These are phyloP conservation scores for Leuciscus waleckii DNA, from an alignment of 2,797 vertebrate genomes.

Conservation along the genomic window DNA sequence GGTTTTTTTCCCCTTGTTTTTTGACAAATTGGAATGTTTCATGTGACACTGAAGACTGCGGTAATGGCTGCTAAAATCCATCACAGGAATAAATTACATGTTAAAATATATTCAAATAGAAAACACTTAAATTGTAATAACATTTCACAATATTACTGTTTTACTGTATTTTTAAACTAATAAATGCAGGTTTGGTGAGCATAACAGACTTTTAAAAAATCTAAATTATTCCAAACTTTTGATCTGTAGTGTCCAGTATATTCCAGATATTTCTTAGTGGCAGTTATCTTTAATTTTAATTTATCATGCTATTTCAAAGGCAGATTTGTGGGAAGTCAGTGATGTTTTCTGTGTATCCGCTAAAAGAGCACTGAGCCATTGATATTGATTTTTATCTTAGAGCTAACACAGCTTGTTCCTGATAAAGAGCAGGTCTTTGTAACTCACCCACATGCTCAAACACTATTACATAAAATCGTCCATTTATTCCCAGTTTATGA, in stretches of 20 bases:
- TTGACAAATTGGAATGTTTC: neutral
- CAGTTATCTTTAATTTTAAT: neutral
- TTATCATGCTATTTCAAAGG: neutral
- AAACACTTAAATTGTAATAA: neutral
- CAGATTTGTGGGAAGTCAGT: neutral
- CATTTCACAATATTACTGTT: neutral
- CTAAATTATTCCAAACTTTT: no score
- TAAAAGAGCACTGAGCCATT: conserved; percentile 17
- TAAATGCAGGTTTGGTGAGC: neutral
- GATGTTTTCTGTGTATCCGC: conserved; percentile 21
- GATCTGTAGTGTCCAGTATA: neutral
- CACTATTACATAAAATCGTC: conserved; percentile 16
- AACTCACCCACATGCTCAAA: conserved; percentile 11
- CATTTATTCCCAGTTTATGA: neutral
- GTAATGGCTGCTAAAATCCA: neutral
- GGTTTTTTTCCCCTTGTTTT: neutral
- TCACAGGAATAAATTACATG: neutral
- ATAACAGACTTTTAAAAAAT: neutral
- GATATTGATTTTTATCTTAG: conserved; percentile 5
- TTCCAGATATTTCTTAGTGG: neutral
- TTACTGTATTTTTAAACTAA: neutral
- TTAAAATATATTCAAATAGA: neutral
- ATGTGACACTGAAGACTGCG: neutral
- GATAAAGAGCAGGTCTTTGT: conserved; percentile 49
- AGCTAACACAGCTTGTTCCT: conserved; percentile 35